phyloP scores from a whole-genome alignment of 2,113 vertebrate species.

The Burhinus oedicnemus region DNA sequence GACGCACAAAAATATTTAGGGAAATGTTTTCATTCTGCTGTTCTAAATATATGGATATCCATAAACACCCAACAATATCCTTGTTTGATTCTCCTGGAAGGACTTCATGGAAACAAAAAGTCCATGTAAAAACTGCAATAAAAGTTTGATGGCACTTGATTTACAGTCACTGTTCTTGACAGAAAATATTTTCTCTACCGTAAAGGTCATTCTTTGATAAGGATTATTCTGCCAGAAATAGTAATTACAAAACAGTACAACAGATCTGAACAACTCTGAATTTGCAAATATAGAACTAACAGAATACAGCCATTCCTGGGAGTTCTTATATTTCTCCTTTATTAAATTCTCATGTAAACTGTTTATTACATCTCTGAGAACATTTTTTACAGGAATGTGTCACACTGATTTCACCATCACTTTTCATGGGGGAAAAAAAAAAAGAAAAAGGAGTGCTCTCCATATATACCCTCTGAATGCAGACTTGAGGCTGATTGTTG shows the following conservation, averaged over 20 bases:
- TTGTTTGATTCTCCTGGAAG: neutral
- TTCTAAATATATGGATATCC: neutral
- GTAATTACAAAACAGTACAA: neutral
- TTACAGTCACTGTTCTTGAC: neutral
- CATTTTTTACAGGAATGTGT: neutral
- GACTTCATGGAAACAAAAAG: neutral
- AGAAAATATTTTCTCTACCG: neutral
- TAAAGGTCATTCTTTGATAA: neutral
- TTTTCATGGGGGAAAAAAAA: neutral
- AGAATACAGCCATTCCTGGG: neutral
- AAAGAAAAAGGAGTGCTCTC: neutral
- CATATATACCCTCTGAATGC: neutral
- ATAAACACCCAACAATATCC: neutral
- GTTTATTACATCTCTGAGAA: neutral
- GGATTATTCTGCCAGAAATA: neutral
- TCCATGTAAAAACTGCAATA: neutral
- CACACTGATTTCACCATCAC: neutral
- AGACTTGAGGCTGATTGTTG: neutral
- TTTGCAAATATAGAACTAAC: neutral
- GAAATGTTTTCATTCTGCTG: neutral
- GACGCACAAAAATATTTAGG: neutral
- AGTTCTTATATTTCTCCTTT: neutral
- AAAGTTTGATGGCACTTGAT: neutral
- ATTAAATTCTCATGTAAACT: neutral
- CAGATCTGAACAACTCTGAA: neutral